Percentiles rank a stretch among this genome's conserved stretches.
Evolutionary conservation across 2,797 vertebrate species (phyloP).

Genomic region (Sibirionetta formosa): DNA sequence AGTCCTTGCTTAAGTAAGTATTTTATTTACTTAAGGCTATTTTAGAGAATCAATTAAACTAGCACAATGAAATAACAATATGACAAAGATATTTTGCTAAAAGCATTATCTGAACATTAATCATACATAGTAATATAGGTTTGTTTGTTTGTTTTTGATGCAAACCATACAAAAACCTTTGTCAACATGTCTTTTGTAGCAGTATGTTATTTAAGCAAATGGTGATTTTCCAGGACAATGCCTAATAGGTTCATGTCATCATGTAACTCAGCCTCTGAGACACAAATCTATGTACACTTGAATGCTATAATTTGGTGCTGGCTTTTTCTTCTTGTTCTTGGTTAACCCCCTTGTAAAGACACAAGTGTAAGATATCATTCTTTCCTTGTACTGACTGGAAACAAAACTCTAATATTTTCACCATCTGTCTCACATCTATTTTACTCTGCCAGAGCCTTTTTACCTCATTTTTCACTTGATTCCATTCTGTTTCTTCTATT

Average conservation of each 20-base stretch:
- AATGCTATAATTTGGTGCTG: neutral
- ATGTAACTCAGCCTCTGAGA: neutral
- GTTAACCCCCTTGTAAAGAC: neutral
- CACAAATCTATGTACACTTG: neutral
- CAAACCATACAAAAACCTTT: neutral
- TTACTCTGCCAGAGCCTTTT: neutral
- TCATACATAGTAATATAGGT: neutral
- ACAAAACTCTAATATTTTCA: neutral
- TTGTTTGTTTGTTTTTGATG: neutral
- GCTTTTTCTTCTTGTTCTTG: neutral
- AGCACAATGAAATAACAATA: neutral
- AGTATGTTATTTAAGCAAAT: neutral
- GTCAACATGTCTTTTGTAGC: neutral
- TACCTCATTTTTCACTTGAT: fast-evolving
- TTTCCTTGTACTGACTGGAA: neutral
- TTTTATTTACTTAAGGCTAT: neutral
- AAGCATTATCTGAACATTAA: neutral
- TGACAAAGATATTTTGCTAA: neutral
- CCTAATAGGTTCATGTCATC: neutral
- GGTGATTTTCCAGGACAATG: neutral
- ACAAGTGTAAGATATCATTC: neutral
- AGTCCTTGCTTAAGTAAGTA: neutral
- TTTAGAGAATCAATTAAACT: neutral
- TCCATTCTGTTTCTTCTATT: neutral
- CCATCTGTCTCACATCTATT: neutral